Evolutionary conservation across 2,888 invertebrate genomes (phyloP).

Genomic region (Andricus curvator): DNA sequence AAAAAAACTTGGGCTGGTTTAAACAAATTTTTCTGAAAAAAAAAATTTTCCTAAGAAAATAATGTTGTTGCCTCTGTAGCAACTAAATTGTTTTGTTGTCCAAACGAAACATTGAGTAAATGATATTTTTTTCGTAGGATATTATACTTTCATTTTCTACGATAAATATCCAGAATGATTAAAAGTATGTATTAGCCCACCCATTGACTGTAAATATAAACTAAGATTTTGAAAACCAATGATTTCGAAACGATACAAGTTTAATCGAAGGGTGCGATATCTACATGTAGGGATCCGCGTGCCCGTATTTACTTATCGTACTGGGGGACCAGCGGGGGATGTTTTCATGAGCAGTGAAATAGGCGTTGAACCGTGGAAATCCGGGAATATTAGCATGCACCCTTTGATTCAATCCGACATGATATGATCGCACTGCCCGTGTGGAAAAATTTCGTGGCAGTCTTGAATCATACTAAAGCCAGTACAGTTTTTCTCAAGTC

Average conservation of each 20-base stretch:
- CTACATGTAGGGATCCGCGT: slow-evolving; percentile 48
- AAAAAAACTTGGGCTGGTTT: too few relatives aligned
- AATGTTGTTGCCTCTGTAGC: too few relatives aligned
- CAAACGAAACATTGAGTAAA: too few relatives aligned
- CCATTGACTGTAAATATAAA: neutral
- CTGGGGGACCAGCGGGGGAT: slow-evolving; percentile 55
- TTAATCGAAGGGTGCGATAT: slow-evolving; percentile 20
- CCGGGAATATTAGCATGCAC: slow-evolving; percentile 58
- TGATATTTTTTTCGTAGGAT: too few relatives aligned
- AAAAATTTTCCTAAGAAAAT: too few relatives aligned
- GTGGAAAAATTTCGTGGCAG: neutral
- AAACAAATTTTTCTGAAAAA: too few relatives aligned
- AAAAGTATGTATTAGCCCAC: too few relatives aligned
- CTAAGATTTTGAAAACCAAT: neutral
- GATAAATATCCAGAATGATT: too few relatives aligned
- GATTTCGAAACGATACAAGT: slow-evolving; percentile 5
- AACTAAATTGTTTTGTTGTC: too few relatives aligned
- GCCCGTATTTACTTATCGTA: slow-evolving; percentile 59
- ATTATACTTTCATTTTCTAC: too few relatives aligned
- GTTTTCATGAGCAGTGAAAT: slow-evolving; percentile 66
- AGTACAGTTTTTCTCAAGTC: neutral
- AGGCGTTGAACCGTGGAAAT: slow-evolving; percentile 70
- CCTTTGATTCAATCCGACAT: slow-evolving; percentile 57
- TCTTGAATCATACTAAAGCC: too few relatives aligned
- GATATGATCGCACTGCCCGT: slow-evolving; percentile 45